Percentiles rank a stretch among this genome's conserved stretches.
phyloP scores from a whole-genome alignment of 1,140 invertebrate genomes.

The Tetragonula clypearis region DNA sequence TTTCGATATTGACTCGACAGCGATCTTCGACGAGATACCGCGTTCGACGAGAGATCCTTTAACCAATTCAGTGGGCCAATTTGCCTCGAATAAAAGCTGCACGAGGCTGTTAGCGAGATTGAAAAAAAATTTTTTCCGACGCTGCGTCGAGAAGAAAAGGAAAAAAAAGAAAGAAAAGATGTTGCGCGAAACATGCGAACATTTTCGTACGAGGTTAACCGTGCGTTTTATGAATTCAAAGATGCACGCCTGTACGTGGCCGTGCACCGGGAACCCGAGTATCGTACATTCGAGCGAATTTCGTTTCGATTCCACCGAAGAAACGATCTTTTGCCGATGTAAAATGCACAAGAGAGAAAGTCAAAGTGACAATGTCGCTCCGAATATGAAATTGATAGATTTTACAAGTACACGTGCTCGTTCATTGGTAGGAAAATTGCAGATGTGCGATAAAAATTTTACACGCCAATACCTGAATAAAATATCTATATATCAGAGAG shows the following conservation, averaged over 20 bases:
- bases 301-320: background rate
- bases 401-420: no score
- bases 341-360: background rate
- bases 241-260: no score
- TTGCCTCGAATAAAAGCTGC: background rate
- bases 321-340: background rate
- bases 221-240: no score
- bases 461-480: no score
- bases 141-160: no score
- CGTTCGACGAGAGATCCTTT: background rate
- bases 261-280: no score
- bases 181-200: no score
- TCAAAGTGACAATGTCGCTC: background rate
- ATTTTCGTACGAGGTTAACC: background rate
- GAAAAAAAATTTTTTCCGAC: background rate
- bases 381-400: no score
- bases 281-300: background rate
- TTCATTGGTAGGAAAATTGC: no score
- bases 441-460: no score
- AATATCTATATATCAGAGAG: no score
- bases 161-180: background rate
- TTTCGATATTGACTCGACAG: background rate
- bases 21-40: slow-evolving; percentile 8
- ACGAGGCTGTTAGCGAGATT: background rate
- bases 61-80: background rate